These are phyloP conservation scores for Melanerpes aurifrons DNA, from an alignment of 2,113 vertebrate genomes.

Conservation along the genomic window DNA sequence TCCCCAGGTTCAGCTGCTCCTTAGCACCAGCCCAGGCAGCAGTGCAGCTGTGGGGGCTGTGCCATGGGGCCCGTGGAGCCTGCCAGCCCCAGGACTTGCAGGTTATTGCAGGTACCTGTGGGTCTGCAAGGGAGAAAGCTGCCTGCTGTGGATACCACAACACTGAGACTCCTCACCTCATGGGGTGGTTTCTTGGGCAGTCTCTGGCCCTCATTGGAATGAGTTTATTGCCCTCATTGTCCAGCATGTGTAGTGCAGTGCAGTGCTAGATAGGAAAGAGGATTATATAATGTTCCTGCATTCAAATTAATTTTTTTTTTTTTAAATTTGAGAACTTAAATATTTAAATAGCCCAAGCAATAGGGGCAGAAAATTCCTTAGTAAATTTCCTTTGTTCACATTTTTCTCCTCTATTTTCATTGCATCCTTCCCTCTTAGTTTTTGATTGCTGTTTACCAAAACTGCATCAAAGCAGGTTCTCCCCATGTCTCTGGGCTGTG, in stretches of 20 bases:
- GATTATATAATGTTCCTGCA: neutral
- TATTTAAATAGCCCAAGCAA: neutral
- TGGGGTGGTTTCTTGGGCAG: rapidly evolving
- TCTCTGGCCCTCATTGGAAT: rapidly evolving
- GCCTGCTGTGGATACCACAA: rapidly evolving
- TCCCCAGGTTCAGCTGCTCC: rapidly evolving
- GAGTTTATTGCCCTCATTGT: rapidly evolving
- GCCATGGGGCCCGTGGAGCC: rapidly evolving
- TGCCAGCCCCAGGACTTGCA: rapidly evolving
- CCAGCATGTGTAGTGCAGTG: rapidly evolving
- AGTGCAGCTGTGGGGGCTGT: neutral
- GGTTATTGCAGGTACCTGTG: rapidly evolving
- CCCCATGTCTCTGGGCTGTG: conserved; percentile 17
- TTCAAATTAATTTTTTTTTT: neutral
- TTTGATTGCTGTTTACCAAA: conserved; percentile 48
- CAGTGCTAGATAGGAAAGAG: neutral
- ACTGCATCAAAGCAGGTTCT: conserved; percentile 44
- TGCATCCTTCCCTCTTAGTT: neutral
- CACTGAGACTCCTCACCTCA: rapidly evolving
- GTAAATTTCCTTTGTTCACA: neutral
- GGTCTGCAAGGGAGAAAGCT: neutral
- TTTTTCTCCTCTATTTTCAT: neutral
- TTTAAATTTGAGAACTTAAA: neutral
- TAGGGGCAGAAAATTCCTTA: neutral
- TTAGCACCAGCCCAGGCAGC: neutral